Evolutionary conservation across 2,113 vertebrate species (phyloP), one percentile per base, ranked within the genome.

Genomic region (Paratilapia polleni): DNA sequence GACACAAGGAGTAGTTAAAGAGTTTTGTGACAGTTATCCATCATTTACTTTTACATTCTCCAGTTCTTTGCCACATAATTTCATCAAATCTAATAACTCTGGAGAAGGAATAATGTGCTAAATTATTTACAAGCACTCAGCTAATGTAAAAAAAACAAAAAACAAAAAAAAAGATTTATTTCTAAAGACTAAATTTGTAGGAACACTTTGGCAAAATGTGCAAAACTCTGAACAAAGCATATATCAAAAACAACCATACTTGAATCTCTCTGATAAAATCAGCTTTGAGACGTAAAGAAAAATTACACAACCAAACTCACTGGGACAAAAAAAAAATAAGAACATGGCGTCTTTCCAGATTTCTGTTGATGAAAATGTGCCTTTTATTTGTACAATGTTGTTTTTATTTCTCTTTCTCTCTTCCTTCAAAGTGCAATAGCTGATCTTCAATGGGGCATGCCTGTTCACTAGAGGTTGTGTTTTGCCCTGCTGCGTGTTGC

Each of bases 401-500:
- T 41, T 86, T 89, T 52, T 87, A n/a, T 84, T 89, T 90, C 43
- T 90, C 49, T 89, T 81, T 82, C 80, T 89, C 56, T 83, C 80
- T 91, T 81, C 73, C 85, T 91, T 92, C 87, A 92, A 78, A 80
- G 88, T 94, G 84, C 95, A 95, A 95, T 94, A 94, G 93, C 86
- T 89, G 88, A 88, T 80, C 77, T 87, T 94, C 88, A 81, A 93
- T 94, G 88, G 93, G 94, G 91, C 91, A 93, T 92, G 94, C 87
- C 89, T 91, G 90, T 94, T 94, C 92, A 92, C 90, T 93, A 87
- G 84, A 92, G 92, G 92, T 93, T 82, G 89, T 92, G 91, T 93
- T 94, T 95, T 75, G 89, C 94, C 93, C 93, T 95, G 94, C 92
- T 95, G 93, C 79, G 91, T 94, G 93, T 95, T 94, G 93, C 94